Evolutionary conservation across 1,140 invertebrate species (phyloP), one percentile per base, ranked within the genome.

Genomic region (Drosophila ironensis): DNA sequence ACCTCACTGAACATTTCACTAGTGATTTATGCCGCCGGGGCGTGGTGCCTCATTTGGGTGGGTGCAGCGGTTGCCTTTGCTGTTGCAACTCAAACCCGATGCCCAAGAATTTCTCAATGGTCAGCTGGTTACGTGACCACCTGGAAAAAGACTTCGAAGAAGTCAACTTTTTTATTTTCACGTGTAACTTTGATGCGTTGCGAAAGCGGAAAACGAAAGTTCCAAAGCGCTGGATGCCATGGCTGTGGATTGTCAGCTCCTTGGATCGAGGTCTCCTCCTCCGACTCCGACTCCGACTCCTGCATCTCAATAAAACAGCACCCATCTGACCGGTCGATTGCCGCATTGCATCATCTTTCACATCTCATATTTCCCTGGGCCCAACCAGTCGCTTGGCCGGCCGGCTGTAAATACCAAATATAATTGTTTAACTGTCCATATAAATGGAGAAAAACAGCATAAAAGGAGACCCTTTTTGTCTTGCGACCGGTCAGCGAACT

Each of bases 391-490:
- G 63, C 38, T 53, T 11, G 28, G 59, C 53, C 48, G 53, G 54
- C 30, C 38, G 48, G 70, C 47, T 67, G 78, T 84, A 86, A 84
- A 84, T 86, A 86, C 80, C 80, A 84, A 84, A 84, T 74, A 84
- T 86, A 78, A 84, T 86, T 84, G 75, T 86, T 80, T 64, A 80
- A 84, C 74, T 84, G 74, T 74, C 66, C 81, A 84, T 74, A 86
- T 86, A 86, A 75, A 60, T 80, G 66, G 63, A 71, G 56, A 72
- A 67, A 61, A n/a, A n/a, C n/a, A n/a, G n/a, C 67, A 38, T 30
- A 61, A 73, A 87, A 87, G 67, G 66, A 80, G 75, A 87, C 81
- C 81, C 80, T 87, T 87, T 72, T 69, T 37, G 37, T 20, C 57
- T 17, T 17, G 30, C 40, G 30, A 33, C 33, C 33, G 73, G 78